A percentile compares a stretch with the other conserved stretches of the same genome.
These are phyloP conservation scores for Agriopis aurantiaria DNA, from an alignment of 2,888 invertebrate genomes.

Conservation along the genomic window DNA sequence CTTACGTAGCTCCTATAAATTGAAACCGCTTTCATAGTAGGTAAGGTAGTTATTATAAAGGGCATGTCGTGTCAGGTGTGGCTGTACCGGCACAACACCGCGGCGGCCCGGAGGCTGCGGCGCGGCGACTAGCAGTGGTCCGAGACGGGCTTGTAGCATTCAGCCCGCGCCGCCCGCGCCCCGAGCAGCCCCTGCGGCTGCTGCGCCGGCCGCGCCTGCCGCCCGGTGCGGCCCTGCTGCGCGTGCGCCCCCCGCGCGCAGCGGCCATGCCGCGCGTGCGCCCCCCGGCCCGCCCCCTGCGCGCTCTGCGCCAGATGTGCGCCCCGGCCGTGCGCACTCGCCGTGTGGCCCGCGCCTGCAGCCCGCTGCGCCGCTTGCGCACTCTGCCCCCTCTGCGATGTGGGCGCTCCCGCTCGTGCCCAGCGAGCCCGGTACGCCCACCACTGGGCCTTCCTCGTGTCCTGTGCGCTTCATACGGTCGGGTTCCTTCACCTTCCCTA, in stretches of 20 bases:
- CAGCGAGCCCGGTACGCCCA: slow-evolving; percentile 40
- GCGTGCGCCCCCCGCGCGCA: slow-evolving; percentile 31
- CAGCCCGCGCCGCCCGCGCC: slow-evolving; percentile 54
- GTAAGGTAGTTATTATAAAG: not conserved
- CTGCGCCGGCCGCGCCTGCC: slow-evolving; percentile 25
- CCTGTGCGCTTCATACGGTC: slow-evolving; percentile 44
- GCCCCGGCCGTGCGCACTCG: slow-evolving; percentile 30
- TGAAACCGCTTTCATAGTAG: too few relatives aligned
- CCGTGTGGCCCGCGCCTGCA: slow-evolving; percentile 14
- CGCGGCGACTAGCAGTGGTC: slow-evolving; percentile 89
- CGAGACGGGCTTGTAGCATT: slow-evolving; percentile 83
- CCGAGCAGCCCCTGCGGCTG: slow-evolving; percentile 43
- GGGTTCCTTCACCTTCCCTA: slow-evolving; percentile 52
- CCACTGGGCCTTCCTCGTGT: slow-evolving; percentile 42
- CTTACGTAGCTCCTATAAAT: too few relatives aligned
- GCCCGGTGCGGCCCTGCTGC: slow-evolving; percentile 34
- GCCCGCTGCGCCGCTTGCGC: slow-evolving; percentile 27
- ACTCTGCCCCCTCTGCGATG: slow-evolving; percentile 45
- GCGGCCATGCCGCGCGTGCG: slow-evolving; percentile 27
- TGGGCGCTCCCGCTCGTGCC: slow-evolving; percentile 42
- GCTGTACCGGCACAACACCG: slow-evolving; percentile 80
- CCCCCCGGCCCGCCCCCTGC: slow-evolving; percentile 29
- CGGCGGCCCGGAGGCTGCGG: slow-evolving; percentile 82
- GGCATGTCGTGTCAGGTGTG: slow-evolving; percentile 67
- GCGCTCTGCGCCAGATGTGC: slow-evolving; percentile 27